Evolutionary conservation across 2,888 invertebrate species (phyloP).

Genomic region (Melieria omissa): DNA sequence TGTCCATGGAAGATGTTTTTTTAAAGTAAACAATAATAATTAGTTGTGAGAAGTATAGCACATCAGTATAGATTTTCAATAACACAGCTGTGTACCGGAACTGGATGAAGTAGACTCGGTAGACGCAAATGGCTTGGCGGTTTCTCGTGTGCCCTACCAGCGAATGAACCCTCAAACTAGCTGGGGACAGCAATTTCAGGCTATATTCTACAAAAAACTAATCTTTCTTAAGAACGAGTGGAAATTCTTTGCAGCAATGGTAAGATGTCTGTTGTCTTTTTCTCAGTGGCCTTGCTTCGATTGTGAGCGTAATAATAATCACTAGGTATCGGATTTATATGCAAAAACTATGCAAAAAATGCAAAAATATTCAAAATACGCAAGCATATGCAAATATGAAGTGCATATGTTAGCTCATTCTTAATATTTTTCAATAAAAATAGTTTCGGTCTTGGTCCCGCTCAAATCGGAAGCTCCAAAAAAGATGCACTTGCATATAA

Average conservation of each 20-base stretch:
- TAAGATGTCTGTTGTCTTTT: conserved; percentile 41
- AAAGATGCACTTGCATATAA: too few relatives aligned
- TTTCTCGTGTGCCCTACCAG: conserved; percentile 49
- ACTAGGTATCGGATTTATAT: too few relatives aligned
- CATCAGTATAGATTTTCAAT: too few relatives aligned
- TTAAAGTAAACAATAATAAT: conserved; percentile 71
- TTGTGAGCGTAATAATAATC: too few relatives aligned
- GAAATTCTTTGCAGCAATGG: conserved; percentile 50
- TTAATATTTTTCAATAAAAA: too few relatives aligned
- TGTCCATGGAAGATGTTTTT: conserved; percentile 94
- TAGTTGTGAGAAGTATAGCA: too few relatives aligned
- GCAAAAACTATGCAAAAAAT: too few relatives aligned
- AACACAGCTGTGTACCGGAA: conserved; percentile 54
- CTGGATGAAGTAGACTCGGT: conserved; percentile 56
- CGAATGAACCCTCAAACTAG: conserved; percentile 42
- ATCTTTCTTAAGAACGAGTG: conserved; percentile 58
- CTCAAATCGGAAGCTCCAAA: too few relatives aligned
- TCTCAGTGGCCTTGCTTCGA: background rate
- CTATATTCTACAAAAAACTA: conserved; percentile 63
- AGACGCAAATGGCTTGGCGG: conserved; percentile 39
- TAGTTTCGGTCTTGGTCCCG: too few relatives aligned
- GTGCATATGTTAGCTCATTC: too few relatives aligned
- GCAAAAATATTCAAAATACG: too few relatives aligned
- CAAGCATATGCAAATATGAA: too few relatives aligned
- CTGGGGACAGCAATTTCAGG: conserved; percentile 53